Conservation (phyloP, 2,888 invertebrate species). For the Nemotelus pantherinus region DNA sequence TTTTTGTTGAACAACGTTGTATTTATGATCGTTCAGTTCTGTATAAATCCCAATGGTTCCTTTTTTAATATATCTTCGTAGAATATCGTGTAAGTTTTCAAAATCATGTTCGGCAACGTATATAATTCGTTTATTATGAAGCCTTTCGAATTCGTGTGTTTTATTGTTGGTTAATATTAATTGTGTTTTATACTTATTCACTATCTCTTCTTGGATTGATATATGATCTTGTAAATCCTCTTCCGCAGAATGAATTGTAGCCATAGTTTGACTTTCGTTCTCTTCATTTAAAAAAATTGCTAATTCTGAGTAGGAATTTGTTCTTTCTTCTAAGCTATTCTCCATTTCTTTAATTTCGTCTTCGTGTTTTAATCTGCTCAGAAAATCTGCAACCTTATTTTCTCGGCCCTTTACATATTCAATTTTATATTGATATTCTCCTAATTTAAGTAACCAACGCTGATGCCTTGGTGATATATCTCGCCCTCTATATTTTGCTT, state of each 20-base stretch:
- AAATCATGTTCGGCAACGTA: conserved; percentile 38
- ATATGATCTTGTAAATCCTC: conserved; percentile 46
- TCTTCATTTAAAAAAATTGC: neutral
- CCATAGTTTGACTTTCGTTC: neutral
- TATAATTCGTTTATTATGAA: neutral
- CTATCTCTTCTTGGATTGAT: conserved; percentile 40
- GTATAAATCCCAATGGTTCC: conserved; percentile 46
- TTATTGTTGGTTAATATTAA: conserved; percentile 31
- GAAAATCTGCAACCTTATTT: conserved; percentile 1
- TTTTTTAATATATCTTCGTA: conserved; percentile 34
- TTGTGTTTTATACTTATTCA: conserved; percentile 37
- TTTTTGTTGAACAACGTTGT: conserved; percentile 47
- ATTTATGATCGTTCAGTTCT: conserved; percentile 42
- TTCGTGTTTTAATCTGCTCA: neutral
- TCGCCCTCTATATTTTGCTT: neutral
- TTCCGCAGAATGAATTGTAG: conserved; percentile 32
- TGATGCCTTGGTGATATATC: too few relatives aligned
- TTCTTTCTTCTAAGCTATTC: neutral
- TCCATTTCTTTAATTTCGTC: neutral
- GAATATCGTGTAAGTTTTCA: neutral
- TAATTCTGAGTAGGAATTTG: neutral
- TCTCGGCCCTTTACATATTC: conserved; percentile 38
- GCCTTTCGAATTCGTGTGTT: too few relatives aligned
- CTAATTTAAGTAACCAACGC: conserved; percentile 38
- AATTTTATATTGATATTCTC: conserved; percentile 32